Conservation (phyloP, 2,113 vertebrate species). For the Chiloscyllium plagiosum region DNA sequence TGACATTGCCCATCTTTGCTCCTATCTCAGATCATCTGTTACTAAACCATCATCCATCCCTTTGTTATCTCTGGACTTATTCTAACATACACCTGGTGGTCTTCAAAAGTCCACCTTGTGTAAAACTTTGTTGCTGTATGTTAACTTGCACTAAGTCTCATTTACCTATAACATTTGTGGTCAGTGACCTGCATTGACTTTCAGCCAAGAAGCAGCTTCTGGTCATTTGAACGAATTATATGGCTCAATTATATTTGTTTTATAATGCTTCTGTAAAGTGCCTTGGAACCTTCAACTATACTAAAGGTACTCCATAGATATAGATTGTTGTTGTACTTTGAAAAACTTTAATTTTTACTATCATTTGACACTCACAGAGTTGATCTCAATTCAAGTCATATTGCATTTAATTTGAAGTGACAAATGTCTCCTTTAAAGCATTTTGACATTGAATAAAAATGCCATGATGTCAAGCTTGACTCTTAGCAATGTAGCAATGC, state of each 20-base stretch:
- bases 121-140: neutral
- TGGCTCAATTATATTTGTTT: neutral
- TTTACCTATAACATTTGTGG: neutral
- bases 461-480: neutral
- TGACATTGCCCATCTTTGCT: neutral
- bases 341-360: neutral
- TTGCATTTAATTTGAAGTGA: constrained; percentile 29
- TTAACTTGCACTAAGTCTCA: neutral
- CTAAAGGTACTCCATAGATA: neutral
- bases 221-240: neutral
- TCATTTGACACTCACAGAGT: neutral
- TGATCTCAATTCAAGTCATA: neutral
- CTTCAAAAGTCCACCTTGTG: neutral
- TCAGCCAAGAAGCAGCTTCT: neutral
- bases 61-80: neutral
- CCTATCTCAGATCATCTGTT: neutral
- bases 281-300: neutral
- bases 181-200: neutral
- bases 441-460: constrained; percentile 6
- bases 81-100: neutral
- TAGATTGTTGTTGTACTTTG: neutral
- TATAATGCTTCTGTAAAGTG: neutral
- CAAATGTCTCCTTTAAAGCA: neutral
- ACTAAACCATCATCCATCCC: neutral
- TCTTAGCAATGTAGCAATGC: neutral